Evolutionary conservation across 2,113 vertebrate species (phyloP), one percentile per base, ranked within the genome.

Genomic region (Podiceps cristatus): DNA sequence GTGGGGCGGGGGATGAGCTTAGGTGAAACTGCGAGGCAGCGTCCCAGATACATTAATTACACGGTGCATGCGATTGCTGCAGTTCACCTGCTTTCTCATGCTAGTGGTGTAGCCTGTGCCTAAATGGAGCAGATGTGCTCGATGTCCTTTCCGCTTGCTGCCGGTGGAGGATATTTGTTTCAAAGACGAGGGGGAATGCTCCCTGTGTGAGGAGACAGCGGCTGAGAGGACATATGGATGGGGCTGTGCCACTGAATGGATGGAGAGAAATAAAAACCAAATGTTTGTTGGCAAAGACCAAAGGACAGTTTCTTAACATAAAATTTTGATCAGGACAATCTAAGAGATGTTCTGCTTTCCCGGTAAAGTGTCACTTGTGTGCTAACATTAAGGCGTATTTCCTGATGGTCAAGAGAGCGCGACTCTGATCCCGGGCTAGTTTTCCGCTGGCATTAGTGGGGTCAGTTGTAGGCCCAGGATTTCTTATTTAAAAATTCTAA

Each of bases 401-500:
- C 27, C 60, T 56, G 19, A 22, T 37, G 22, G 55, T 40, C 24
- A 15, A 22, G 33, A 49, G 3, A 24, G 10, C 0, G 0, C 44
- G 47, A 24, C 56, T 56, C 11, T 60, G 27, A 69, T 77, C 44
- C 18, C 3, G 2, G 27, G 15, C 37, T 29, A 3, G 28, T 93
- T 79, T 89, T 49, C 63, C 10, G 0, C 15, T 42, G 49, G 40
- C 35, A 13, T 71, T 81, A 84, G 24, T 24, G 9, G 67, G 68
- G 66, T 93, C 64, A 56, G 18, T 78, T 85, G 5, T 69, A 66
- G 50, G 63, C 45, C 59, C 0, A 0, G 63, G 72, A 62, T 84
- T 93, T 91, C 78, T 86, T 86, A 77, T 9, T 87, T 64, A 14
- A 94, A 95, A 94, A 53, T 62, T 88, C 62, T 93, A 66, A 85